Base-by-base conservation (phyloP, 2,888 invertebrate species). In the Conchocele bisecta region DNA sequence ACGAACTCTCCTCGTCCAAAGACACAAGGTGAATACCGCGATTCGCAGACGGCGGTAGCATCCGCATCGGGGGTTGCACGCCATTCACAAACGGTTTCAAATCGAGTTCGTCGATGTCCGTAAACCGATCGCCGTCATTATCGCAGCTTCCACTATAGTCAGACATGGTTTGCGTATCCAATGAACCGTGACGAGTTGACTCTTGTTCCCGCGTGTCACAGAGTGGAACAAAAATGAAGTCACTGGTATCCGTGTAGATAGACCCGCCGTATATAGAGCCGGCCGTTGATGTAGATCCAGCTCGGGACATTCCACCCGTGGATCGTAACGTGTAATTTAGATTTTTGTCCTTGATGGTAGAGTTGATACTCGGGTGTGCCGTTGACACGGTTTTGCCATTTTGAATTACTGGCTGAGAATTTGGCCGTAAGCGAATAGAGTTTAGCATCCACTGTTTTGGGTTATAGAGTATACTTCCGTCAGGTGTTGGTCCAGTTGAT, bases 391-490 rank as follows among this genome's bases (percentile, higher is more conserved):
- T n/a, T n/a, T n/a, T n/a, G n/a, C n/a, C n/a, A n/a, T n/a, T n/a
- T n/a, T n/a, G n/a, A n/a, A n/a, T 61, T 22, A 70, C 75, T 15
- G 70, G 61, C 54, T 83, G 82, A 2, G 82, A 80, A 17, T 82
- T 66, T 9, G 83, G 82, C 13, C 85, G 73, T 3, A 81, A 58
- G 15, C 83, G 61, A 15, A 83, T 81, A 11, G 82, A 64, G 37
- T 80, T 84, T 37, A 85, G 61, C n/a, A 82, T 41, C 22, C 69
- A 64, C 41, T 75, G 79, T 39, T 70, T 74, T 29, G 67, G 59
- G 61, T 81, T 82, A 54, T 85, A 81, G 24, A 85, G 53, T 15
- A 81, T 59, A 53, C 85, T 83, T 7, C 83, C 85, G 26, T 77
- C 70, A 0, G 57, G 64, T 17, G 83, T 79, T 6, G 85, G 85